Percentiles rank a stretch among this genome's conserved stretches.
These are phyloP conservation scores for Myripristis jacobus DNA, from an alignment of 2,797 vertebrate genomes.

Conservation along the genomic window DNA sequence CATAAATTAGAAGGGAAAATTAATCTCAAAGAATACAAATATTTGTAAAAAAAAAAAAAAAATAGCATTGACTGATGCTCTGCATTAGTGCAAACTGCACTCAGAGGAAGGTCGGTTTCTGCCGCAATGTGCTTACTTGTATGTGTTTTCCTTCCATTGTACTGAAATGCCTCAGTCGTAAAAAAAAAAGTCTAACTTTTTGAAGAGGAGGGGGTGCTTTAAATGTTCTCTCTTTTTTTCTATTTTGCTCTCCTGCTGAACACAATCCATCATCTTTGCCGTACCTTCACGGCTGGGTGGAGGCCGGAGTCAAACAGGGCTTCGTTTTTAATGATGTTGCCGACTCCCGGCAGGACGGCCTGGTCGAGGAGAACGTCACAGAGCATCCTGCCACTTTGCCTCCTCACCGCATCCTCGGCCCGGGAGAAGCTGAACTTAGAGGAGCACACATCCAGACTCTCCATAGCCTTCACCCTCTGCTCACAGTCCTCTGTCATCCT, in stretches of 20 bases:
- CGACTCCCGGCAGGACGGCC: conserved; percentile 92
- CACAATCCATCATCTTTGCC: conserved; percentile 72
- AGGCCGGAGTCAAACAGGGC: conserved; percentile 92
- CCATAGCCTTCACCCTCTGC: conserved; percentile 84
- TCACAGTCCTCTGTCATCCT: conserved; percentile 88
- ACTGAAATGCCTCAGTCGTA: conserved; percentile 57
- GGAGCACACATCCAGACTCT: conserved; percentile 91
- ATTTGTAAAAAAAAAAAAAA: neutral
- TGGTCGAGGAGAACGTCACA: conserved; percentile 96
- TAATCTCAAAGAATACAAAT: too few species aligned
- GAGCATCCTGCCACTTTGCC: conserved; percentile 86
- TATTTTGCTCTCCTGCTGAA: conserved; percentile 61
- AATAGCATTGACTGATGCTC: neutral
- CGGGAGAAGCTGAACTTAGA: conserved; percentile 86
- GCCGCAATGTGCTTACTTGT: conserved; percentile 32
- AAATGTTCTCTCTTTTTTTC: conserved; percentile 39
- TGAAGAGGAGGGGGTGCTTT: conserved; percentile 34
- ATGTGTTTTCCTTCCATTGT: conserved; percentile 26
- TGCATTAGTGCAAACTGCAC: neutral
- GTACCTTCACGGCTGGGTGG: conserved; percentile 90
- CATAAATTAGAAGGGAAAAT: too few species aligned
- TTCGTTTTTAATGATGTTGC: conserved; percentile 99
- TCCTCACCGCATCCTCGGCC: conserved; percentile 85
- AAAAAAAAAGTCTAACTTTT: conserved; percentile 45
- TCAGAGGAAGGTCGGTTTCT: neutral